Evolutionary conservation across 2,113 vertebrate species (phyloP).

Genomic region (Serilophus lunatus): DNA sequence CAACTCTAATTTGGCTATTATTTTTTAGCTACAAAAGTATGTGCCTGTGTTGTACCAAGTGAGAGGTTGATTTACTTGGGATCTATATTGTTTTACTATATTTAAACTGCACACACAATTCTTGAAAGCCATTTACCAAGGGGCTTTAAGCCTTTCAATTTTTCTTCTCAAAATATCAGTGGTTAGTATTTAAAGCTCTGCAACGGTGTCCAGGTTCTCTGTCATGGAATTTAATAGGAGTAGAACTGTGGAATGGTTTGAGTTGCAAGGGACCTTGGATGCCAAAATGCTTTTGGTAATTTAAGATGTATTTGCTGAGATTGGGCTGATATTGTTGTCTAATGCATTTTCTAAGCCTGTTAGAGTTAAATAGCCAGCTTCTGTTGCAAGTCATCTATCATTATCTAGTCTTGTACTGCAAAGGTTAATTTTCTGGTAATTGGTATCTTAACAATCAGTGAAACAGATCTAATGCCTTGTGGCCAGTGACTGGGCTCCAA

Average conservation of each 20-base stretch:
- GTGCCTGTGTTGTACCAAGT: not conserved
- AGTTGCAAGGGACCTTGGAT: not conserved
- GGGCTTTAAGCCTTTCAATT: not conserved
- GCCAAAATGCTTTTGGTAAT: not conserved
- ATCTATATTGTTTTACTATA: not conserved
- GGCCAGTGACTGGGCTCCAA: not conserved
- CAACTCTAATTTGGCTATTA: not conserved
- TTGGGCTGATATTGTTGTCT: not conserved
- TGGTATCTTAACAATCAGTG: not conserved
- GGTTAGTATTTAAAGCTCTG: not conserved
- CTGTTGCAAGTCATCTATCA: not conserved
- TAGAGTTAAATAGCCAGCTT: not conserved
- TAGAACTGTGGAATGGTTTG: not conserved
- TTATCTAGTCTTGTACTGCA: too few species aligned
- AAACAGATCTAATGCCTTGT: not conserved
- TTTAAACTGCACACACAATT: not conserved
- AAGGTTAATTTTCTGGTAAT: not conserved
- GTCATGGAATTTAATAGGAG: not conserved
- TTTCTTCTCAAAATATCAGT: not conserved
- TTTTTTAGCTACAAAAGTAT: not conserved
- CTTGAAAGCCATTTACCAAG: not conserved
- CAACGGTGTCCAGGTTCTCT: not conserved
- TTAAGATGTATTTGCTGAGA: not conserved
- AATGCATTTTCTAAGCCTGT: not conserved
- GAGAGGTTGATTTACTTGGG: not conserved